Evolutionary conservation across 35 echinoderm and acorn worm genomes (phyloP).

Genomic region (Ptychodera flava): DNA sequence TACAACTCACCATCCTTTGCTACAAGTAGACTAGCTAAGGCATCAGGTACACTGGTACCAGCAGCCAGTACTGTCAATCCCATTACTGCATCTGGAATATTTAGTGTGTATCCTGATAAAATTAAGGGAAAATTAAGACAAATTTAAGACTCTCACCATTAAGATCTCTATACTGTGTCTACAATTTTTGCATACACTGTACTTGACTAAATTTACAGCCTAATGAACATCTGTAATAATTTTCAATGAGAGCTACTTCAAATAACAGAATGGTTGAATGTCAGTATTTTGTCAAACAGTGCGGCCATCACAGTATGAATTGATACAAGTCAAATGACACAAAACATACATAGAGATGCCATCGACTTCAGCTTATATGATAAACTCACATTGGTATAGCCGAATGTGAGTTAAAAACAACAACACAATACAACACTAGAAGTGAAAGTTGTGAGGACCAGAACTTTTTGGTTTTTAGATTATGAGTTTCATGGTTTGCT

Average conservation of each 20-base stretch:
- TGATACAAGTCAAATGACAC: too few relatives aligned
- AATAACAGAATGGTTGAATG: neutral
- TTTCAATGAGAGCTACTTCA: neutral
- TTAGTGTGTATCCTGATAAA: constrained; percentile 67
- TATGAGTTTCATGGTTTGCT: too few relatives aligned
- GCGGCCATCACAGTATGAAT: too few relatives aligned
- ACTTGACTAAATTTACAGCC: neutral
- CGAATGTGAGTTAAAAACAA: too few relatives aligned
- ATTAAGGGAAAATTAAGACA: neutral
- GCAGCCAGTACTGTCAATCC: constrained; percentile 70
- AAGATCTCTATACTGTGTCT: neutral
- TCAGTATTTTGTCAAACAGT: constrained; percentile 3
- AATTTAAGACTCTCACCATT: neutral
- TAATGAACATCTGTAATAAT: neutral
- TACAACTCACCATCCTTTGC: constrained; percentile 90
- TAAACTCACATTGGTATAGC: too few relatives aligned
- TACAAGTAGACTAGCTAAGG: constrained; percentile 78
- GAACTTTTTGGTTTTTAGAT: too few relatives aligned
- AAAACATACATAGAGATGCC: too few relatives aligned
- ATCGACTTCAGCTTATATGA: too few relatives aligned
- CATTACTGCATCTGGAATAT: constrained; percentile 92
- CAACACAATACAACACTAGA: too few relatives aligned
- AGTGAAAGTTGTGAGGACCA: too few relatives aligned
- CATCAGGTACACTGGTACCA: constrained; percentile 93
- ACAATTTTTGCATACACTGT: neutral